These are phyloP conservation scores for Argyrosomus regius DNA, from an alignment of 2,797 vertebrate species.

Conservation along the genomic window DNA sequence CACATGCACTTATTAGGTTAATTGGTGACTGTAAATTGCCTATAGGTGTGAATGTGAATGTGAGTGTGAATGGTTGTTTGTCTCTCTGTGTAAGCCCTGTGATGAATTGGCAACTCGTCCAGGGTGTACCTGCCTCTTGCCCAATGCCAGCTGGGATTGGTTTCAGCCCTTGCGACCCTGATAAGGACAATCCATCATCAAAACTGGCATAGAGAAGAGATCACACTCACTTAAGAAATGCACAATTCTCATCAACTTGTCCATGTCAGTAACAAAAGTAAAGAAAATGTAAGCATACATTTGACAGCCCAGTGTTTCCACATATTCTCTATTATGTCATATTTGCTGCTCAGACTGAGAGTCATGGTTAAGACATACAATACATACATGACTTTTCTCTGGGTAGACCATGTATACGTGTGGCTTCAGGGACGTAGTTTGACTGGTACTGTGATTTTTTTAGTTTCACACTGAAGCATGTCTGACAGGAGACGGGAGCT, in stretches of 20 bases:
- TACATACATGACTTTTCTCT: neutral
- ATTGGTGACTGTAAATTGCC: too few species aligned
- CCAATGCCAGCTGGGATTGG: too few species aligned
- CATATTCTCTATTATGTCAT: neutral
- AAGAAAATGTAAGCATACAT: neutral
- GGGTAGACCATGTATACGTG: neutral
- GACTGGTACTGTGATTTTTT: neutral
- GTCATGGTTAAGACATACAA: neutral
- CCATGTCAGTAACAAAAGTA: neutral
- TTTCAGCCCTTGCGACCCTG: too few species aligned
- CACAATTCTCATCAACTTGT: neutral
- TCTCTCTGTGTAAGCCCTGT: too few species aligned
- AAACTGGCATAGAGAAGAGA: too few species aligned
- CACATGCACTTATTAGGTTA: too few species aligned
- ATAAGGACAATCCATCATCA: too few species aligned
- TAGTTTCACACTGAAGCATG: neutral
- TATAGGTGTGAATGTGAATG: too few species aligned
- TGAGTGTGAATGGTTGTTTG: too few species aligned
- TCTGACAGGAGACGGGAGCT: slow-evolving; percentile 5
- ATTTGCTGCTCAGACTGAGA: neutral
- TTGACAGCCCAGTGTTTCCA: neutral
- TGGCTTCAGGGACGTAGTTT: neutral
- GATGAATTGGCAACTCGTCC: too few species aligned
- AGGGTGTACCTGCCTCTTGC: too few species aligned
- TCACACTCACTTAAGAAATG: neutral